A percentile compares a stretch with the other conserved stretches of the same genome.
phyloP scores from a whole-genome alignment of 2,113 vertebrate genomes.

The Solea senegalensis region DNA sequence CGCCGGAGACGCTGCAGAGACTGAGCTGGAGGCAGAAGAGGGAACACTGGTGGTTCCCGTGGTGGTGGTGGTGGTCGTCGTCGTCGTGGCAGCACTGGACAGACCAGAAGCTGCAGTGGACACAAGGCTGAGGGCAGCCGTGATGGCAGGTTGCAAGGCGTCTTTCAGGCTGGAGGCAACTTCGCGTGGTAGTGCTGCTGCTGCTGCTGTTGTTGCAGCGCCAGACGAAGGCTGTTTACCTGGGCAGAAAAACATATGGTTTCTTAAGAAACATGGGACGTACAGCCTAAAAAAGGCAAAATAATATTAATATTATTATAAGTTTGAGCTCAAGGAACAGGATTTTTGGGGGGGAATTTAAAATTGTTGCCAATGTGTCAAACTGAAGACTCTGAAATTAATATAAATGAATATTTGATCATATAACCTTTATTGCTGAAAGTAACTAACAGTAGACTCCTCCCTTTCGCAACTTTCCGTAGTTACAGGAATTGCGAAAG shows the following conservation, averaged over 20 bases:
- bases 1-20: slow-evolving; percentile 74
- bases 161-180: slow-evolving; percentile 82
- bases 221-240: slow-evolving; percentile 84
- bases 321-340: too few species aligned
- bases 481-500: too few species aligned
- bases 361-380: too few species aligned
- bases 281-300: too few species aligned
- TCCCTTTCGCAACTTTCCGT: too few species aligned
- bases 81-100: slow-evolving; percentile 71
- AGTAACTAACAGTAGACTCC: too few species aligned
- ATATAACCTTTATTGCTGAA: too few species aligned
- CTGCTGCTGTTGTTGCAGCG: slow-evolving; percentile 60
- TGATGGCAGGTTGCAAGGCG: slow-evolving; percentile 81
- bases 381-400: too few species aligned
- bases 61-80: slow-evolving; percentile 71
- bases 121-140: slow-evolving; percentile 70
- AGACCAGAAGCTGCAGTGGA: slow-evolving; percentile 74
- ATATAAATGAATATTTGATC: too few species aligned
- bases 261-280: not conserved
- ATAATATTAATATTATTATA: too few species aligned
- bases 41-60: slow-evolving; percentile 64
- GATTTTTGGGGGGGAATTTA: too few species aligned
- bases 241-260: slow-evolving; percentile 34
- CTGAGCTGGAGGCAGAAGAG: slow-evolving; percentile 73
- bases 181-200: slow-evolving; percentile 77